A percentile compares a stretch with the other conserved stretches of the same genome.
phyloP scores from a whole-genome alignment of 1,140 invertebrate species.

The Ips nitidus region DNA sequence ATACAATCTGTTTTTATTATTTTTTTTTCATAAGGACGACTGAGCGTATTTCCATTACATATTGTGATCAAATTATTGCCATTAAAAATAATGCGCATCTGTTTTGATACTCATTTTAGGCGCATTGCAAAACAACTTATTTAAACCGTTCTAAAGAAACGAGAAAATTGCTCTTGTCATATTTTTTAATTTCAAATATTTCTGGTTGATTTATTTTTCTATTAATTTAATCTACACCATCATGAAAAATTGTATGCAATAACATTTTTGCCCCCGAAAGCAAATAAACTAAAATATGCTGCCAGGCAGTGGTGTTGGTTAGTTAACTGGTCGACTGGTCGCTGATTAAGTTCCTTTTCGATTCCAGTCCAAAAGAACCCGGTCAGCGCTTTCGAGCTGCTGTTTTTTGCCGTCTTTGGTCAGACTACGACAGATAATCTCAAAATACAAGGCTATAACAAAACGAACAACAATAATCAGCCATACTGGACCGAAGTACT shows the following conservation, averaged over 20 bases:
- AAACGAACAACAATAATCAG: constrained; percentile 59
- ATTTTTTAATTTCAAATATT: too few relatives aligned
- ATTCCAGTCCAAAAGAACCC: constrained; percentile 81
- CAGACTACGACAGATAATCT: constrained; percentile 86
- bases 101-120: too few relatives aligned
- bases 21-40: neutral
- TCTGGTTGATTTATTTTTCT: too few relatives aligned
- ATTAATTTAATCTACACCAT: too few relatives aligned
- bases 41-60: neutral
- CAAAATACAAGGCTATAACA: constrained; percentile 56
- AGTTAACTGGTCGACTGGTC: constrained; percentile 12
- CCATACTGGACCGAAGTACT: constrained; percentile 75
- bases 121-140: too few relatives aligned
- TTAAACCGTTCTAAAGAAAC: too few relatives aligned
- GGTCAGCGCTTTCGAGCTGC: constrained; percentile 89
- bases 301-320: neutral
- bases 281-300: neutral
- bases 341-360: constrained; percentile 54
- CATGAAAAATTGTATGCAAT: too few relatives aligned
- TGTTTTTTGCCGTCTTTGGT: constrained; percentile 99
- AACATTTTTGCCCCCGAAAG: neutral
- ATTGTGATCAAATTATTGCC: neutral
- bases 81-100: too few relatives aligned
- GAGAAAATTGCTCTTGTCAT: too few relatives aligned
- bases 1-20: neutral